Base-by-base conservation (phyloP, 1,140 invertebrate species). In the Manduca sexta region DNA sequence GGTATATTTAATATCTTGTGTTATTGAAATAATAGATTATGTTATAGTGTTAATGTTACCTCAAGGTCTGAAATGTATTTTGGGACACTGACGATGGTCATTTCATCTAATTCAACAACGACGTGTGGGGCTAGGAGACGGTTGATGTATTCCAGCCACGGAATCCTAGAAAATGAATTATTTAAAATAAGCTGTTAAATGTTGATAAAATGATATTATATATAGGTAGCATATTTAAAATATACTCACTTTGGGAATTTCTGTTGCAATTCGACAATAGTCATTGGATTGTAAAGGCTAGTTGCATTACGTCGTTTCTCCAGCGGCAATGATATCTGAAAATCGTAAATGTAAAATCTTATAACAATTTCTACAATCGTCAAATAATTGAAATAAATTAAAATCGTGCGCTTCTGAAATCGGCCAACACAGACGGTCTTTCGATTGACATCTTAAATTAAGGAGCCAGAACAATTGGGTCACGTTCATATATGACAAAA, bases 241-340 rank as follows among this genome's bases (percentile, higher is more conserved):
- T 31, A 42, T 33, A 64, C 42, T 49, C 66, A 84, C 84, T 72
- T 90, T 2, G 92, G 92, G 68, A 93, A 95, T 41, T 91, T 91
- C 15, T 87, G 62, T 58, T 93, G 90, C 6, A 98, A 71, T 49
- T 97, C 89, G 3, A 74, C 74, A 2, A 98, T 86, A 0, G 91
- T 94, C 90, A 96, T 96, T 10, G 94, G 93, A 70, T 98, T 97
- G 84, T 98, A 98, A 2, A 97, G 87, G 50, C 93, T 92, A 2
- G 95, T 94, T 1, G 94, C 94, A 77, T 98, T 97, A 49, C 97
- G 89, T 39, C 97, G 89, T 80, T 98, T 94, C 78, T 98, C 96
- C 49, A 91, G 89, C 1, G 97, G 95, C 60, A 96, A 84, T 0
- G 95, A 97, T 56, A 96, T 96, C 94, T 97, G 60, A 10, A 78